Evolutionary conservation across 1,140 invertebrate genomes (phyloP).

Genomic region (Chlorops oryzae): DNA sequence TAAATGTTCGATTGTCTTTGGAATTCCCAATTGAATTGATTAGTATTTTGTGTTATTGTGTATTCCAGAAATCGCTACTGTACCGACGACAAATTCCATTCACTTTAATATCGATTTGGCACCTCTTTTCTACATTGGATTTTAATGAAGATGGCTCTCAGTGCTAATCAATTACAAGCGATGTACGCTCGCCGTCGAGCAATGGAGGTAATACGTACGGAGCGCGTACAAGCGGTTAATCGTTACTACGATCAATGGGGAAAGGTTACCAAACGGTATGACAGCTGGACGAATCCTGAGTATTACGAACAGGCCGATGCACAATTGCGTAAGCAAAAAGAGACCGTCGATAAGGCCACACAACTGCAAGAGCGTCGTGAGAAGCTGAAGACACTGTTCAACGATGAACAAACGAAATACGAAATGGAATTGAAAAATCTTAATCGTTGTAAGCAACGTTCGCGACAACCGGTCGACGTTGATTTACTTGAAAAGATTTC

Average conservation of each 20-base stretch:
- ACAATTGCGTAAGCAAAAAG: conserved; percentile 35
- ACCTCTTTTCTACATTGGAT: too few species aligned
- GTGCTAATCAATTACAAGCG: conserved; percentile 29
- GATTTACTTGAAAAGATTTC: conserved; percentile 46
- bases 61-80: too few species aligned
- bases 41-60: too few species aligned
- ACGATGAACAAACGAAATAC: conserved; percentile 49
- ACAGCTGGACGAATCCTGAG: conserved; percentile 51
- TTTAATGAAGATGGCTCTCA: too few species aligned
- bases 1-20: too few species aligned
- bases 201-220: conserved; percentile 32
- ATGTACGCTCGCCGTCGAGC: conserved; percentile 34
- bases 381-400: conserved; percentile 51
- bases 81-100: too few species aligned
- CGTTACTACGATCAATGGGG: conserved; percentile 44
- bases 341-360: conserved; percentile 47
- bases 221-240: conserved; percentile 35
- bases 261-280: conserved; percentile 41
- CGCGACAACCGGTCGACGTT: conserved; percentile 11
- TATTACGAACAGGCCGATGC: conserved; percentile 50
- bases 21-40: too few species aligned
- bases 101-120: too few species aligned
- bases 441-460: conserved; percentile 11
- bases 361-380: conserved; percentile 47
- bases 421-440: conserved; percentile 46